These are phyloP conservation scores for Aleiodes testaceus DNA, from an alignment of 2,888 invertebrate genomes.

Conservation along the genomic window DNA sequence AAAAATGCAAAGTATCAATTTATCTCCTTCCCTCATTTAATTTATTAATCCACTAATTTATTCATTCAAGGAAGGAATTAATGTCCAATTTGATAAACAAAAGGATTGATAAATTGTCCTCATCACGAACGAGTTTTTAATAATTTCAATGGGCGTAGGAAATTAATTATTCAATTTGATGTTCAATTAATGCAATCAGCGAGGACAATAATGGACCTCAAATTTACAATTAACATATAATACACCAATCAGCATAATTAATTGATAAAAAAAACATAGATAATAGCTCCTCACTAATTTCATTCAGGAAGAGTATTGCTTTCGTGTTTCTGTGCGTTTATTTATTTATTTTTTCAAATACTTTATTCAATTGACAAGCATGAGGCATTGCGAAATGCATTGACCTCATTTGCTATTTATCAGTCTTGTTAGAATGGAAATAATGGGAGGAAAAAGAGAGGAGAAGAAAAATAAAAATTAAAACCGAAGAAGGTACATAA, in stretches of 20 bases:
- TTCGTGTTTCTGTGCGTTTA: constrained; percentile 13
- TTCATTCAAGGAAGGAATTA: constrained; percentile 1
- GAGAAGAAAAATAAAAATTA: neutral
- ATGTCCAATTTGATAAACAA: constrained; percentile 12
- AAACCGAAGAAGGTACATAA: neutral
- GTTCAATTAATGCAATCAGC: constrained; percentile 12
- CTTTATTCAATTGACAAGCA: neutral
- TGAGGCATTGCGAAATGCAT: constrained; percentile 1
- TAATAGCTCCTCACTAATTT: neutral
- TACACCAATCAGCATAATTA: constrained; percentile 7
- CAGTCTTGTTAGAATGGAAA: constrained; percentile 20
- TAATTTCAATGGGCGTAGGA: neutral
- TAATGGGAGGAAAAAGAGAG: constrained; percentile 3
- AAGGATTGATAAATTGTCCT: constrained; percentile 6
- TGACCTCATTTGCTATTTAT: constrained; percentile 6
- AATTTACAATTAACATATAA: constrained; percentile 6
- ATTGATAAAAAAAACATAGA: neutral
- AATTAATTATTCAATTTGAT: constrained; percentile 18
- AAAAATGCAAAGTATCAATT: too few relatives aligned
- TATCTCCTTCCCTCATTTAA: too few relatives aligned
- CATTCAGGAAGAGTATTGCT: constrained; percentile 16
- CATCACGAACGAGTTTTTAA: constrained; percentile 25
- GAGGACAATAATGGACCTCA: neutral
- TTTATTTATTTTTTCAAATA: neutral
- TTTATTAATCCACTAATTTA: too few relatives aligned